Percentiles rank a stretch among this genome's conserved stretches.
phyloP scores from a whole-genome alignment of 2,797 vertebrate genomes.

The Liparis tanakae region DNA sequence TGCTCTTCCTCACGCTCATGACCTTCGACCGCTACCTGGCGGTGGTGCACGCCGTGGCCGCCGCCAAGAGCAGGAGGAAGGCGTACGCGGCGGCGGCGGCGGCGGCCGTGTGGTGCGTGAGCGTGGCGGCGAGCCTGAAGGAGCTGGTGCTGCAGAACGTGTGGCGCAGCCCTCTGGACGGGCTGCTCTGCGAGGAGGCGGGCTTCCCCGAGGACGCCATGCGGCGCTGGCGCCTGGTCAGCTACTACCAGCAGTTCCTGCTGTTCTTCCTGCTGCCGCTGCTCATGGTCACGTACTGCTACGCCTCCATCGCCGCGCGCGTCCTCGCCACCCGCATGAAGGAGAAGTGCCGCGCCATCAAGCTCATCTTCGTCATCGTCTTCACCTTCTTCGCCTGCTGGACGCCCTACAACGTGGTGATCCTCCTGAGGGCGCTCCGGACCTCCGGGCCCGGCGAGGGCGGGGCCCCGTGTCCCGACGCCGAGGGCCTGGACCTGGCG shows the following conservation, averaged over 20 bases:
- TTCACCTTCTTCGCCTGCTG: slow-evolving; percentile 84
- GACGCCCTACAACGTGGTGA: slow-evolving; percentile 84
- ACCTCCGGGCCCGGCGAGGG: too few relatives aligned
- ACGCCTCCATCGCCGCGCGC: slow-evolving; percentile 78
- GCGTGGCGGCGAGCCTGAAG: slow-evolving; percentile 78
- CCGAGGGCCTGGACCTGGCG: too few relatives aligned
- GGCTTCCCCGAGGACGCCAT: slow-evolving; percentile 61
- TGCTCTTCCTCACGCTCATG: slow-evolving; percentile 87
- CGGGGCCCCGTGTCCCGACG: too few relatives aligned
- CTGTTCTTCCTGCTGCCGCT: slow-evolving; percentile 83
- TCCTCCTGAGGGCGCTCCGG: too few relatives aligned
- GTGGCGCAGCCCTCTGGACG: rapidly evolving
- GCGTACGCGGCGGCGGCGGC: slow-evolving; percentile 71
- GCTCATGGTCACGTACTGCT: slow-evolving; percentile 81
- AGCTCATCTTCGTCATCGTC: slow-evolving; percentile 84
- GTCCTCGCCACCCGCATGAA: slow-evolving; percentile 79
- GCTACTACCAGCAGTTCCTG: slow-evolving; percentile 82
- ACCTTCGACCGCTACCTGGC: slow-evolving; percentile 86
- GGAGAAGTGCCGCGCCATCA: slow-evolving; percentile 82
- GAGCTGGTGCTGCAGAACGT: slow-evolving; percentile 79
- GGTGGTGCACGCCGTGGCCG: slow-evolving; percentile 83
- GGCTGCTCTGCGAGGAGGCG: slow-evolving; percentile 75
- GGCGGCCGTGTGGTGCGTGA: slow-evolving; percentile 75
- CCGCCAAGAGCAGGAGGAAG: slow-evolving; percentile 73
- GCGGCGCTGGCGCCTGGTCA: slow-evolving; percentile 72